These are phyloP conservation scores for Gari tellinella DNA, from an alignment of 2,888 invertebrate genomes.

Conservation along the genomic window DNA sequence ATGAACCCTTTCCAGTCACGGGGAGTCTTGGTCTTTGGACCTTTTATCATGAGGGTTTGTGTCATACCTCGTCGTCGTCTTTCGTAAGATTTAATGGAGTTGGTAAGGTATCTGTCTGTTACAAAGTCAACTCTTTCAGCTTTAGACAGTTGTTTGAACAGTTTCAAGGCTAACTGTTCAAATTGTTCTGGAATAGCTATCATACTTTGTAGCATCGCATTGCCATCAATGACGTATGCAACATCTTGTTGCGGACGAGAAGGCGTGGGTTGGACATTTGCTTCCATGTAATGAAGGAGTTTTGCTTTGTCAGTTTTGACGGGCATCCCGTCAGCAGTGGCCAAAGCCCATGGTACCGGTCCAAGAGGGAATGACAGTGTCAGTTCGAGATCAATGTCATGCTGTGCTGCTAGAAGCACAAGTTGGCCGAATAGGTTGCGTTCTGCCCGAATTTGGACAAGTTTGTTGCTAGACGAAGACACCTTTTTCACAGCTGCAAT, in stretches of 20 bases:
- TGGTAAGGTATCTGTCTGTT: not conserved
- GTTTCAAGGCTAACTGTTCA: conserved; percentile 25
- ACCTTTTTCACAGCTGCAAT: conserved; percentile 14
- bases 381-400: conserved; percentile 46
- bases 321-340: conserved; percentile 54
- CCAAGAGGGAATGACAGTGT: conserved; percentile 44
- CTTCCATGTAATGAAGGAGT: conserved; percentile 24
- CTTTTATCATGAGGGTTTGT: conserved; percentile 1
- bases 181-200: conserved; percentile 14
- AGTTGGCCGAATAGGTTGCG: conserved; percentile 44
- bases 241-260: not conserved
- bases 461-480: conserved; percentile 31
- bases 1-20: conserved; percentile 24
- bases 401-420: conserved; percentile 24
- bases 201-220: conserved; percentile 32
- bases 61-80: conserved; percentile 11
- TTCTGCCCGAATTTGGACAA: conserved; percentile 36
- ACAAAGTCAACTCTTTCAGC: conserved; percentile 7
- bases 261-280: not conserved
- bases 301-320: conserved; percentile 49
- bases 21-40: conserved; percentile 17
- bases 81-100: conserved; percentile 12
- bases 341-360: conserved; percentile 50
- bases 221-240: conserved; percentile 25
- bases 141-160: not conserved